Base-by-base conservation (phyloP, 2,888 invertebrate species). In the Drosophila barbarae region DNA sequence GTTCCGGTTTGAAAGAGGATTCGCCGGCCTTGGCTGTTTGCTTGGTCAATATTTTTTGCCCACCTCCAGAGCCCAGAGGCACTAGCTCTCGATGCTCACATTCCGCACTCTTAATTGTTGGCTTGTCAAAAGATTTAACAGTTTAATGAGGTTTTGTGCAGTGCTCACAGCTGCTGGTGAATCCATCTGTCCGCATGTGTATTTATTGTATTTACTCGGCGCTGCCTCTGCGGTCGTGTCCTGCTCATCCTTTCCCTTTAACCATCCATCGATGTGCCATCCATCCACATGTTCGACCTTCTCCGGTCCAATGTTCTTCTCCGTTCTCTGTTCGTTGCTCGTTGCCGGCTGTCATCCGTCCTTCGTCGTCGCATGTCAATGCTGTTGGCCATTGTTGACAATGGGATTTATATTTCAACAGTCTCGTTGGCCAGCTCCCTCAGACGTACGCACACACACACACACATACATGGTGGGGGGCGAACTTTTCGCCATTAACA, bases 391-490 rank as follows among this genome's bases (percentile, higher is more conserved):
- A 84, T 84, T 80, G 79, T 80, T 80, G 79, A 80, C 79, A 80
- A 74, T 66, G 67, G 84, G 79, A 84, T 80, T 80, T 80, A 80
- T 80, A 84, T 82, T 79, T 84, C 85, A 80, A 64, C 85, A 82
- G 71, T 69, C 78, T 75, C 81, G 73, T 69, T 60, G 68, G 50
- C 34, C 38, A 38, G 32, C 51, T 21, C 44, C 36, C 39, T 2
- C 28, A 30, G 18, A 36, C 23, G 12, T 32, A 49, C n/a, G 9
- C 30, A 18, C 60, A 60, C 46, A 64, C 36, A 49, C n/a, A 10
- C 30, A 18, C 58, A 60, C 42, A 64, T n/a, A n/a, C 49, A 64
- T 73, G 79, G 32, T 56, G 68, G 65, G 76, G 15, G 58, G 23
- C 23, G 72, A 70, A 82, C 79, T 63, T 82, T 82, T 74, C 54